A percentile compares a stretch with the other conserved stretches of the same genome.
phyloP scores from a whole-genome alignment of 2,113 vertebrate species.

The Campylomormyrus tamandua region DNA sequence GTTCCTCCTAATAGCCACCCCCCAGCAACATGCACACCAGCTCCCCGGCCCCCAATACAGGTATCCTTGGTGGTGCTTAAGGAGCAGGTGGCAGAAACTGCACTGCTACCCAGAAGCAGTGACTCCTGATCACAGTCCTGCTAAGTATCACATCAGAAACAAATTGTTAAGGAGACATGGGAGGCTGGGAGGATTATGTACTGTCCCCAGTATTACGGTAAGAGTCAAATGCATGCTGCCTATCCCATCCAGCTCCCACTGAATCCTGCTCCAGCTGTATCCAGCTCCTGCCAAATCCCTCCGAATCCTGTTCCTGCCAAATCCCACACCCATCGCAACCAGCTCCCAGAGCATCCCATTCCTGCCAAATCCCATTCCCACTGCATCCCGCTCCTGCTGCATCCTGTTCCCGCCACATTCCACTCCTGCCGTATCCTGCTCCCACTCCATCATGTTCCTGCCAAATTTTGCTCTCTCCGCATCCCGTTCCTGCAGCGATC shows the following conservation, averaged over 20 bases:
- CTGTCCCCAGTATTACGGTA: slow-evolving; percentile 29
- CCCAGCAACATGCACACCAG: slow-evolving; percentile 22
- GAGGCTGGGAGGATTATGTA: slow-evolving; percentile 25
- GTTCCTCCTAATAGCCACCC: slow-evolving; percentile 70
- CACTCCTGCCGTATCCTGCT: background rate
- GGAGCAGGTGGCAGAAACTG: slow-evolving; percentile 13
- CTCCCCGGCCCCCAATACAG: slow-evolving; percentile 18
- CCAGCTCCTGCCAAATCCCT: background rate
- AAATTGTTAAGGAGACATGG: slow-evolving; percentile 9
- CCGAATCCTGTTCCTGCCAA: background rate
- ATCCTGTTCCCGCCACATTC: background rate
- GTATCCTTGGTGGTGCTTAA: slow-evolving; percentile 25
- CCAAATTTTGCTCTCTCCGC: slow-evolving; percentile 24
- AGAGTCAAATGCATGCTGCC: background rate
- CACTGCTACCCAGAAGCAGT: slow-evolving; percentile 17
- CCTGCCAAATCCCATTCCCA: background rate
- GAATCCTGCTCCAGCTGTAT: background rate
- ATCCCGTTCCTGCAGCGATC: background rate
- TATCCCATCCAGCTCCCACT: background rate
- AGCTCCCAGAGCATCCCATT: background rate
- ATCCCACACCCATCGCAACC: background rate
- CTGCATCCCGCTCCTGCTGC: background rate
- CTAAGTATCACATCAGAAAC: slow-evolving; percentile 22
- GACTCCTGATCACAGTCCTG: slow-evolving; percentile 15
- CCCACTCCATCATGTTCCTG: background rate